phyloP scores from a whole-genome alignment of 2,888 invertebrate species.

The Cepaea hortensis region DNA sequence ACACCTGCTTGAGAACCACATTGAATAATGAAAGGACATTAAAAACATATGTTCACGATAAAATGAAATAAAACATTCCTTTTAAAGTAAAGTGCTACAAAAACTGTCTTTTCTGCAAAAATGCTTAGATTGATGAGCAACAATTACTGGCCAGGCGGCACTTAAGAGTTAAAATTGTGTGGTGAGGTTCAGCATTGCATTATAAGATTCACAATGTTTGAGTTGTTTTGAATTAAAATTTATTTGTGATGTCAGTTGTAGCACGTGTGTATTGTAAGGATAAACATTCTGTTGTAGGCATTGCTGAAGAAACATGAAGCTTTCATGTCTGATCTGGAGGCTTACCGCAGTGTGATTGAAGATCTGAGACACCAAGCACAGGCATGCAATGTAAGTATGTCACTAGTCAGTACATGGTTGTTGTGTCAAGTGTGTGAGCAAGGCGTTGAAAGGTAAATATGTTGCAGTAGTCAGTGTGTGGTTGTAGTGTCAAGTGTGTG shows the following conservation, averaged over 20 bases:
- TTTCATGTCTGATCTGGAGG: constrained; percentile 95
- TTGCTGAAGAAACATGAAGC: constrained; percentile 98
- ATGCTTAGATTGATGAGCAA: too few relatives aligned
- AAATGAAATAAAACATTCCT: too few relatives aligned
- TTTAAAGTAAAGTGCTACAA: too few relatives aligned
- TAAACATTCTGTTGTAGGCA: constrained; percentile 79
- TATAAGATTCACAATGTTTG: too few relatives aligned
- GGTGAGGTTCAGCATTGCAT: too few relatives aligned
- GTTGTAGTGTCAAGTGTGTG: too few relatives aligned
- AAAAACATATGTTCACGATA: too few relatives aligned
- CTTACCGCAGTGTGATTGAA: constrained; percentile 89
- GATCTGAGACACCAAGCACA: background rate
- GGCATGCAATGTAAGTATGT: background rate
- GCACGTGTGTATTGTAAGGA: background rate
- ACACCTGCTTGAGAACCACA: too few relatives aligned
- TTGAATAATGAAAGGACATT: too few relatives aligned
- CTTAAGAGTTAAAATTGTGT: too few relatives aligned
- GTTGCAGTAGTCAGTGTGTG: constrained; percentile 67
- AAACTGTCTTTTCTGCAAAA: too few relatives aligned
- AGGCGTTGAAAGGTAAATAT: constrained; percentile 85
- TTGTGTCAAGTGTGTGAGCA: constrained; percentile 82
- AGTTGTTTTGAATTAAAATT: background rate
- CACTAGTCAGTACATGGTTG: constrained; percentile 77
- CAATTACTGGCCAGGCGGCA: too few relatives aligned
- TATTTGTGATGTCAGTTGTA: background rate